A percentile compares a stretch with the other conserved stretches of the same genome.
Conservation (phyloP, 2,797 vertebrate species). For the Gila robusta region DNA sequence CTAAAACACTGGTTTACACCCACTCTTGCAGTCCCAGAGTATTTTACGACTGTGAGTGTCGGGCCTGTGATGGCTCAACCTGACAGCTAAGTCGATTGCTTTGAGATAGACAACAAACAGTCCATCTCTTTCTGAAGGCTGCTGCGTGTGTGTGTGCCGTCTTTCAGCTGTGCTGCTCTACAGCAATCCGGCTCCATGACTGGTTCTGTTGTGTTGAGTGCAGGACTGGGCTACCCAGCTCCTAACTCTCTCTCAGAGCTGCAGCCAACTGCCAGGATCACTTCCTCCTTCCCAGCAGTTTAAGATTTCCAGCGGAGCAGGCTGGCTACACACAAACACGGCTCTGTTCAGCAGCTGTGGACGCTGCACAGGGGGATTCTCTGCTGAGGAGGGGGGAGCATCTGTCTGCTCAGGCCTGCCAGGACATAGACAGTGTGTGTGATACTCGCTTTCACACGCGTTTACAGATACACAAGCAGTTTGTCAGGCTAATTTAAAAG, state of each 20-base stretch:
- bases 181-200: slow-evolving; percentile 49
- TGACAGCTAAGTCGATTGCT: slow-evolving; percentile 18
- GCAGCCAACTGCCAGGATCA: slow-evolving; percentile 60
- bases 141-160: slow-evolving; percentile 16
- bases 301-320: slow-evolving; percentile 65
- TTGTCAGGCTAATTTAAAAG: slow-evolving; percentile 41
- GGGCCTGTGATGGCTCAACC: slow-evolving; percentile 4
- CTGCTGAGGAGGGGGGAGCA: slow-evolving; percentile 48
- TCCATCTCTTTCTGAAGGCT: slow-evolving; percentile 32
- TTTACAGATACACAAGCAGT: slow-evolving; percentile 26
- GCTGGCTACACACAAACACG: slow-evolving; percentile 56
- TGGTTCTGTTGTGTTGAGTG: slow-evolving; percentile 57
- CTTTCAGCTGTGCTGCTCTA: slow-evolving; percentile 52
- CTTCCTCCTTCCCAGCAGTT: slow-evolving; percentile 68
- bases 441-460: slow-evolving; percentile 2
- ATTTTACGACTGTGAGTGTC: not conserved
- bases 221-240: slow-evolving; percentile 38
- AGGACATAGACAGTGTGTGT: slow-evolving; percentile 36
- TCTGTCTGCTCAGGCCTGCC: slow-evolving; percentile 55
- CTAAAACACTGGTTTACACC: not conserved
- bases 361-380: slow-evolving; percentile 50
- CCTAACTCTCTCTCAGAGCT: slow-evolving; percentile 48
- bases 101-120: slow-evolving; percentile 52
- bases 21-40: not conserved
- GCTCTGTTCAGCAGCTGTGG: slow-evolving; percentile 66